Base-by-base conservation (phyloP, 2,797 vertebrate species). In the Alauda arvensis region DNA sequence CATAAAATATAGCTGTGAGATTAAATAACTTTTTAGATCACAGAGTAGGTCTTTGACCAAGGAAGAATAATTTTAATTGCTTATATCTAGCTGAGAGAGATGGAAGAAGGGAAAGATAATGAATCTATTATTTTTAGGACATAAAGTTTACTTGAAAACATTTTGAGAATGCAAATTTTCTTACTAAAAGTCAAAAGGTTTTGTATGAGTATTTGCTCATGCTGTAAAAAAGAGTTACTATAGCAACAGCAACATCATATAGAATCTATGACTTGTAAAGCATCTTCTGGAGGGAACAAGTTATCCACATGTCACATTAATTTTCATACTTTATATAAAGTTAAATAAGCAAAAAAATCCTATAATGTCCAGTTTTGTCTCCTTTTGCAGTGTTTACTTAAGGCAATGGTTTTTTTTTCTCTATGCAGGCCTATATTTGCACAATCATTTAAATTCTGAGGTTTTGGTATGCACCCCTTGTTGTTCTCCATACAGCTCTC, bases 141-240 rank as follows among this genome's bases (percentile, higher is more conserved):
- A 65, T 83, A 86, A 92, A 85, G 68, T 91, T 87, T 53, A 67
- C 62, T 92, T 83, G 59, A 77, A 95, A 95, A 91, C 56, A 93
- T 85, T 93, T 86, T 90, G 83, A 88, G 60, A 70, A 85, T 89
- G 71, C n/a, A 82, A 71, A 87, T 93, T 93, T 91, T 83, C 78
- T 90, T 67, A 68, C 65, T 86, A 82, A 91, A 95, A 90, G 59
- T 76, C 86, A 90, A 85, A 82, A 93, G 81, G 86, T 87, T 92
- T 78, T 83, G 75, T 74, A 68, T 63, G 77, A 90, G n/a, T 91
- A 82, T 93, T 95, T 94, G 72, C 49, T 89, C n/a, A 65, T 93
- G 68, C 80, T 2, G 2, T 96, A 95, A 88, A 96, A 95, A 82
- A 79, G 56, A 92, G 95, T 96, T 96, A 77, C 94, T 95, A 96